A percentile compares a stretch with the other conserved stretches of the same genome.
Conservation (phyloP, 2,888 invertebrate species). For the Aquatica leii region DNA sequence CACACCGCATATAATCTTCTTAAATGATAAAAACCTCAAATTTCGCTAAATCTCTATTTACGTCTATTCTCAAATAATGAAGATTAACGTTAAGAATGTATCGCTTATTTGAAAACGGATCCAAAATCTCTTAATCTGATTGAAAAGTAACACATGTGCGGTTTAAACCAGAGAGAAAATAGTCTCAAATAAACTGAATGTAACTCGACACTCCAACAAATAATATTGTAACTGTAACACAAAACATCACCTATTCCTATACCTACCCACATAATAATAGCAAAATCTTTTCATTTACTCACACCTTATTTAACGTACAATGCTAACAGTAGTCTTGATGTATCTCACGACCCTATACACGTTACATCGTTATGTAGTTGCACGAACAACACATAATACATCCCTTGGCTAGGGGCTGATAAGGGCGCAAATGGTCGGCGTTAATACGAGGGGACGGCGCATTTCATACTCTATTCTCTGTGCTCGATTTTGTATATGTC, state of each 20-base stretch:
- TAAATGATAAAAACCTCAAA: not conserved
- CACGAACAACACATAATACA: constrained; percentile 47
- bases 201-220: constrained; percentile 44
- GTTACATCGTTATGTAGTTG: constrained; percentile 49
- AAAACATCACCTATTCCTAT: constrained; percentile 51
- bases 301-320: constrained; percentile 47
- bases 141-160: constrained; percentile 14
- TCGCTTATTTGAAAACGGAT: constrained; percentile 5
- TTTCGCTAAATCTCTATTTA: not conserved
- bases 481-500: constrained; percentile 59
- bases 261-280: constrained; percentile 45
- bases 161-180: constrained; percentile 19
- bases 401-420: constrained; percentile 42
- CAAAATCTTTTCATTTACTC: constrained; percentile 48
- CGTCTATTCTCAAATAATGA: not conserved
- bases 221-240: constrained; percentile 51
- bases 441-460: constrained; percentile 49
- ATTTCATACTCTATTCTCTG: constrained; percentile 55
- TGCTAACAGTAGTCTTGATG: constrained; percentile 41
- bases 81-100: constrained; percentile 1
- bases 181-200: constrained; percentile 31
- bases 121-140: constrained; percentile 23
- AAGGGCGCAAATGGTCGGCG: constrained; percentile 44
- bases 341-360: constrained; percentile 50
- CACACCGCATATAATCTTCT: no score